Evolutionary conservation across 2,888 invertebrate species (phyloP).

Genomic region (Heliconius ismenius): DNA sequence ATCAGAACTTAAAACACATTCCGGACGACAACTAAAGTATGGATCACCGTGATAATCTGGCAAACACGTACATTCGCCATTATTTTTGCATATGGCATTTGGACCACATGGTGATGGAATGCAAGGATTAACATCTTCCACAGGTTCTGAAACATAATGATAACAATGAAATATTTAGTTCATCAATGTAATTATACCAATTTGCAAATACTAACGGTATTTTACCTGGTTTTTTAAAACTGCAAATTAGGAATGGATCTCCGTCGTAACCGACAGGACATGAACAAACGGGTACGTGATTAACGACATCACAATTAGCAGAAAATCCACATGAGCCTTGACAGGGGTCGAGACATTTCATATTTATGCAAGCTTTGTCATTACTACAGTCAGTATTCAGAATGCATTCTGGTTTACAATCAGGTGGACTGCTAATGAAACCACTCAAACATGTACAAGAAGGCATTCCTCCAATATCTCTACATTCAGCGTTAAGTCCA

Average conservation of each 20-base stretch:
- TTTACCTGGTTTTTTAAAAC: slow-evolving; percentile 74
- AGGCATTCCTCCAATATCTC: slow-evolving; percentile 77
- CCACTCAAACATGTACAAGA: slow-evolving; percentile 85
- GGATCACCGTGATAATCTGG: slow-evolving; percentile 91
- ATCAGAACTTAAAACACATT: slow-evolving; percentile 90
- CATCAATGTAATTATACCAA: not conserved
- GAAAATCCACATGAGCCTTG: slow-evolving; percentile 88
- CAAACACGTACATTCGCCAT: slow-evolving; percentile 88
- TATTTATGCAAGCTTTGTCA: slow-evolving; percentile 87
- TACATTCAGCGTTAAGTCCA: slow-evolving; percentile 86
- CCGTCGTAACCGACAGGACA: slow-evolving; percentile 85
- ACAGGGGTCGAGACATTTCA: slow-evolving; percentile 90
- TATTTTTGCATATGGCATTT: slow-evolving; percentile 87
- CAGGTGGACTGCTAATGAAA: slow-evolving; percentile 87
- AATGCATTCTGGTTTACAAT: slow-evolving; percentile 88
- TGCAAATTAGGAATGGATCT: slow-evolving; percentile 88
- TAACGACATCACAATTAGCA: slow-evolving; percentile 88
- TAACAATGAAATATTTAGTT: not conserved
- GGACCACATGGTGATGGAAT: slow-evolving; percentile 89
- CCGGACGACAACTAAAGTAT: slow-evolving; percentile 88
- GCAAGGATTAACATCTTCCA: slow-evolving; percentile 83
- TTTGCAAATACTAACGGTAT: not conserved
- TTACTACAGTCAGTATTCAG: slow-evolving; percentile 88
- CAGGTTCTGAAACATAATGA: slow-evolving; percentile 53
- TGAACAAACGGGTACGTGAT: slow-evolving; percentile 88